phyloP scores from a whole-genome alignment of 2,797 vertebrate species.

The Cynopterus sphinx region DNA sequence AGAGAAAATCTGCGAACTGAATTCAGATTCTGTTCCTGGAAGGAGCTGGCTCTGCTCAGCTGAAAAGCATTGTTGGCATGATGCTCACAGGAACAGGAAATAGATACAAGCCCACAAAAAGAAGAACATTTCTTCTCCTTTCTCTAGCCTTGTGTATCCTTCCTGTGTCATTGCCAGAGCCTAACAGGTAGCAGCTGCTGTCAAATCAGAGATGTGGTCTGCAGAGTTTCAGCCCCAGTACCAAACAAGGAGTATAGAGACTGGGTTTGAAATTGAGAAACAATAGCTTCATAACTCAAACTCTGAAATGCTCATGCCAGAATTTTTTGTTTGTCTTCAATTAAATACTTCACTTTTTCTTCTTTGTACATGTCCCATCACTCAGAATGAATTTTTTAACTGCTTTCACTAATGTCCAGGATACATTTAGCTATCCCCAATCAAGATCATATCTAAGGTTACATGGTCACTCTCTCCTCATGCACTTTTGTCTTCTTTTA shows the following conservation, averaged over 20 bases:
- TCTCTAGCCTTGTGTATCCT: too few species aligned
- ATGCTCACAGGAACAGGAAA: not conserved
- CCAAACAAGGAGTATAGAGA: not conserved
- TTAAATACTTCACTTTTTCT: not conserved
- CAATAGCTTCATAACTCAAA: not conserved
- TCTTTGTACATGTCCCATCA: not conserved
- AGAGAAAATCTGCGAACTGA: not conserved
- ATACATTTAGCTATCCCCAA: too few species aligned
- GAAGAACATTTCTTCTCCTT: not conserved
- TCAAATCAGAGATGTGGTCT: not conserved
- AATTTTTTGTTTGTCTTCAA: not conserved
- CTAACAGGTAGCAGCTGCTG: not conserved
- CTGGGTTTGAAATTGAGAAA: not conserved
- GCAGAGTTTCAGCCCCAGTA: not conserved
- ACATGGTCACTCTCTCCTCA: not conserved
- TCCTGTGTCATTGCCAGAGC: not conserved
- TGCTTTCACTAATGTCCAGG: not conserved
- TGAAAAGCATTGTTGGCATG: not conserved
- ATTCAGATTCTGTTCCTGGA: not conserved
- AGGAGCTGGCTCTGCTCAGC: not conserved
- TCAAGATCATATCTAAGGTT: not conserved
- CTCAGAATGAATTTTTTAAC: not conserved
- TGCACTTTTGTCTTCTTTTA: not conserved
- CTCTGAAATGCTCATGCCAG: not conserved
- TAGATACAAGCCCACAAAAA: not conserved